These are phyloP conservation scores for Hanleya hanleyi DNA, from an alignment of 2,888 invertebrate species.

Conservation along the genomic window DNA sequence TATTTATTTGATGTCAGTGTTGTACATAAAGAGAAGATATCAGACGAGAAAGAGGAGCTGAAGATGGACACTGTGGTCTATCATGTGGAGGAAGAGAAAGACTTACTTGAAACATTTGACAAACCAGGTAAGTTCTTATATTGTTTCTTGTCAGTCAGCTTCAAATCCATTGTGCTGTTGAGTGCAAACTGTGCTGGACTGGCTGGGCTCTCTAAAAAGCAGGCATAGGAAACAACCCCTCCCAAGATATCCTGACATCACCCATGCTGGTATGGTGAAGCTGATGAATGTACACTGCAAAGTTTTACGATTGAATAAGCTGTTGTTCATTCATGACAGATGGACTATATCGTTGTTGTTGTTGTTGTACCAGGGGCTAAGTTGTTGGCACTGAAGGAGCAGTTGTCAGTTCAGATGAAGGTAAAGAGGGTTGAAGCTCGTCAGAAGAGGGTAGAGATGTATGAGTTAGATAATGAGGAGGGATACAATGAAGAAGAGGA, in stretches of 20 bases:
- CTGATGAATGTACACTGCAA: no score
- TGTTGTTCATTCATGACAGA: no score
- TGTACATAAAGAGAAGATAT: constrained; percentile 68
- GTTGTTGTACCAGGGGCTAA: constrained; percentile 86
- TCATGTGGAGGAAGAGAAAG: constrained; percentile 44
- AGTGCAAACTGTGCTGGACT: no score
- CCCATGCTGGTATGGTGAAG: no score
- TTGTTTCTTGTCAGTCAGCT: no score
- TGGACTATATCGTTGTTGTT: no score
- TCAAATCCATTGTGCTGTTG: no score
- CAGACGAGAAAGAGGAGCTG: constrained; percentile 65
- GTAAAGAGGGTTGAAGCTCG: constrained; percentile 82
- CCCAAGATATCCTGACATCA: no score
- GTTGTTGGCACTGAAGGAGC: constrained; percentile 81
- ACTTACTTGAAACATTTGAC: constrained; percentile 44
- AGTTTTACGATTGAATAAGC: no score
- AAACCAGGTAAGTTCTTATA: constrained; percentile 60
- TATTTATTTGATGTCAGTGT: constrained; percentile 63
- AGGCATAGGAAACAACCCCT: no score
- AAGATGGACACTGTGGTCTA: constrained; percentile 64
- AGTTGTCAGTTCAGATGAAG: constrained; percentile 82
- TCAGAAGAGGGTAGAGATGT: constrained; percentile 79
- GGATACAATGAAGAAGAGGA: constrained; percentile 61
- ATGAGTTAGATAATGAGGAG: constrained; percentile 70
- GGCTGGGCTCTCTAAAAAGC: no score